Percentiles rank a stretch among this genome's conserved stretches.
These are phyloP conservation scores for Drosophila incognita DNA, from an alignment of 2,888 invertebrate species.

Conservation along the genomic window DNA sequence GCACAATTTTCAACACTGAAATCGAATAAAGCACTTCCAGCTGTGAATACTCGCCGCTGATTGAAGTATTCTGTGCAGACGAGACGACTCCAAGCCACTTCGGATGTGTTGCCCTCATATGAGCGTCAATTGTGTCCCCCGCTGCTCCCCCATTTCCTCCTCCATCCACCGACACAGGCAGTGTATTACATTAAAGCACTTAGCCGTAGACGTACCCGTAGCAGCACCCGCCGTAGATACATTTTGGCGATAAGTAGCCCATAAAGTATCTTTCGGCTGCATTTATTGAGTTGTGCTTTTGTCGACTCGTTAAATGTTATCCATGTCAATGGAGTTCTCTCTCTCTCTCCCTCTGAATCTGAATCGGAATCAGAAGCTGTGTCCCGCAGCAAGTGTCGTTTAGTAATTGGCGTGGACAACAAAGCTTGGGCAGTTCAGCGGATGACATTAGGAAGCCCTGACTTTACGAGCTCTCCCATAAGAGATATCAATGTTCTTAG, in stretches of 20 bases:
- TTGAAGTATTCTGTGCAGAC: conserved; percentile 54
- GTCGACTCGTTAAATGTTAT: conserved; percentile 63
- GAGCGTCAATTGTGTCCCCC: conserved; percentile 34
- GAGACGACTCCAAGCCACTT: conserved; percentile 12
- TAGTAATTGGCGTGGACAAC: conserved; percentile 64
- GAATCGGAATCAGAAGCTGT: conserved; percentile 14
- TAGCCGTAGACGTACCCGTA: conserved; percentile 14
- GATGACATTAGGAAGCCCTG: conserved; percentile 42
- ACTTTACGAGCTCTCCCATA: conserved; percentile 34
- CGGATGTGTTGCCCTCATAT: conserved; percentile 57
- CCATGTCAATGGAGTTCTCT: conserved; percentile 43
- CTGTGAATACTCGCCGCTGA: conserved; percentile 47
- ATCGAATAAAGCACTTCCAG: conserved; percentile 42
- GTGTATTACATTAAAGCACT: conserved; percentile 35
- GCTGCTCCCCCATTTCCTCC: not conserved
- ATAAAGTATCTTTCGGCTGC: conserved; percentile 68
- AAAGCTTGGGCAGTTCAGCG: conserved; percentile 30
- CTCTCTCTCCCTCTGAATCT: not conserved
- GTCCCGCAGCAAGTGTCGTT: conserved; percentile 30
- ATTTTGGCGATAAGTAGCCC: conserved; percentile 63
- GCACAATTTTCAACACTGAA: conserved; percentile 49
- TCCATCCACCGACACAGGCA: not conserved
- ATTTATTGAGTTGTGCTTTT: conserved; percentile 67
- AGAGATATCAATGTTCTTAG: conserved; percentile 50
- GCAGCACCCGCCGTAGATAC: conserved; percentile 45